A percentile compares a stretch with the other conserved stretches of the same genome.
phyloP scores from a whole-genome alignment of 2,888 invertebrate species.

The Hemaris fuciformis region DNA sequence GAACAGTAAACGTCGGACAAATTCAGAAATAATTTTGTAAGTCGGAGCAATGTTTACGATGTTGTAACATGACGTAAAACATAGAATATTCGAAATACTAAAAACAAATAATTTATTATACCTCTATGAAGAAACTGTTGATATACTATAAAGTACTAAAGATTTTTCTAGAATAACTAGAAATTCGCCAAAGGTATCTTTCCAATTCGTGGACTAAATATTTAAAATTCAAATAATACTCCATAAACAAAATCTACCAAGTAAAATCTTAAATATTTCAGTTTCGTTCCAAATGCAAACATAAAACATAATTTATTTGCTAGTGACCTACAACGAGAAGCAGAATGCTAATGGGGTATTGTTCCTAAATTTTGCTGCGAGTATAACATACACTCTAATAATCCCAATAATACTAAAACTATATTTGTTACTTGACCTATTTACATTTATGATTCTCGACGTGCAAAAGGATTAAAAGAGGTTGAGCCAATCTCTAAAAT shows the following conservation, averaged over 20 bases:
- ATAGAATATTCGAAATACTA: not conserved
- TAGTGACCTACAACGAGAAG: not conserved
- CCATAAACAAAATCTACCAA: not conserved
- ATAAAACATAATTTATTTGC: not conserved
- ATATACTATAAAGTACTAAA: not conserved
- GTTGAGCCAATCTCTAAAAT: not conserved
- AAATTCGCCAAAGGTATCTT: not conserved
- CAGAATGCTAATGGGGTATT: slow-evolving; percentile 3
- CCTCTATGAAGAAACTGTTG: not conserved
- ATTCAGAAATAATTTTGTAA: not conserved
- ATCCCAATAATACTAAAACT: not conserved
- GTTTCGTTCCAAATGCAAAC: not conserved
- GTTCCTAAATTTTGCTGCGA: not conserved
- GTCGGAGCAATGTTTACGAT: not conserved
- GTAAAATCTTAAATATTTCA: not conserved
- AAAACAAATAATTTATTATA: not conserved
- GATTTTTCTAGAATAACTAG: not conserved
- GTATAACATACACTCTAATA: not conserved
- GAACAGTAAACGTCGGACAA: not conserved
- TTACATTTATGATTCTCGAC: not conserved
- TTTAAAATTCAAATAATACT: not conserved
- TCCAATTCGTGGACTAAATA: not conserved
- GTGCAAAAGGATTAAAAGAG: not conserved
- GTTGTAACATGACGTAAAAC: not conserved
- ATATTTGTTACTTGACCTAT: not conserved